Base-by-base conservation (phyloP, 1,140 invertebrate genomes). In the Drosophila saltans region DNA sequence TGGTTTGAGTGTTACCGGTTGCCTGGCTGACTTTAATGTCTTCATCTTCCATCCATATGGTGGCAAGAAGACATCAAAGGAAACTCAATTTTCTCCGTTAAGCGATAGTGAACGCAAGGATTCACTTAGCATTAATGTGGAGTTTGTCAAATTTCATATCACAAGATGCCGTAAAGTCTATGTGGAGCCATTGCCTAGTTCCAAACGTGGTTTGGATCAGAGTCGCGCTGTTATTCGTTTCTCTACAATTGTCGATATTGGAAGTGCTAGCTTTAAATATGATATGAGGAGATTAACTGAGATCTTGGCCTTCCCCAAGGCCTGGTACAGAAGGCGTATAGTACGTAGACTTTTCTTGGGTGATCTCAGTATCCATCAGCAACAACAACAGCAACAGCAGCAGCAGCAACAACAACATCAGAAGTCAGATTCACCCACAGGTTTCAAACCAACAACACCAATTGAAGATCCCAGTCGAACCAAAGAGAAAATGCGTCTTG, bases 1-100 rank as follows among this genome's bases (percentile, higher is more conserved):
- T 3, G 91, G 91, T 0, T 65, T 92, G 24, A 98, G 97, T 92
- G 97, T 99, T 0, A 99, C 98, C 0, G 98, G 97, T 3, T 98
- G 97, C 85, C 93, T 99, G 61, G 97, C 97, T 0, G 98, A 99
- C 92, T 99, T 99, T 92, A 99, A 98, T 1, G 96, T 99, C 1
- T 98, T 98, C 92, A 98, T 99, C 73, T 99, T 99, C 93, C 98
- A 99, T 94, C 98, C 98, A 0, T 99, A 99, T 92, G 98, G 98
- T 10, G 97, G 97, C 33, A 98, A 98, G 91, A 97, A 97, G 80
- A 95, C 96, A 5, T 95, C 96, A 2, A 97, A 97, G 92, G 96
- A 97, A 92, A 94, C 95, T 0, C 96, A 97, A 84, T 97, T 97
- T 95, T 97, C 96, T 3, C 97, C 97, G 0, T 93, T 98, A 5